phyloP scores from a whole-genome alignment of 2,797 vertebrate genomes.

The Silurus aristotelis region DNA sequence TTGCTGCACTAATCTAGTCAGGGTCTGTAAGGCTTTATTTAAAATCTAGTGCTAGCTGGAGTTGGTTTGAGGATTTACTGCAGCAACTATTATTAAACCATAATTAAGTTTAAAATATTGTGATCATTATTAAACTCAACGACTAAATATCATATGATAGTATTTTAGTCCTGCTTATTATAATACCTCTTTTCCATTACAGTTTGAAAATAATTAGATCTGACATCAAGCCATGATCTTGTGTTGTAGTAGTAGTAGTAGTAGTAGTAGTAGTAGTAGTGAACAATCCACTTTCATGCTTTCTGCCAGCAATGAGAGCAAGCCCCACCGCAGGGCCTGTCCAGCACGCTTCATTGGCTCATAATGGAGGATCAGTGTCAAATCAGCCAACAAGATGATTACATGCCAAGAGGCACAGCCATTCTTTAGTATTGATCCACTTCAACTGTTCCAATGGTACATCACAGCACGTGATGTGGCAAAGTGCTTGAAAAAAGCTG shows the following conservation, averaged over 20 bases:
- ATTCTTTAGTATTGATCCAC: conserved; percentile 60
- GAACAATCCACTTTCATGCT: conserved; percentile 39
- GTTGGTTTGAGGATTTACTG: conserved; percentile 59
- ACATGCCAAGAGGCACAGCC: conserved; percentile 56
- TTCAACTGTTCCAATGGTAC: conserved; percentile 53
- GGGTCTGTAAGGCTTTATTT: conserved; percentile 54
- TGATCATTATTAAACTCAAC: conserved; percentile 11
- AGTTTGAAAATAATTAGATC: conserved; percentile 39
- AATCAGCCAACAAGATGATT: conserved; percentile 61
- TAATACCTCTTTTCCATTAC: conserved; percentile 18
- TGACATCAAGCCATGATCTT: conserved; percentile 31
- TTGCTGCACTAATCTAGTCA: conserved; percentile 79
- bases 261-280: conserved; percentile 22
- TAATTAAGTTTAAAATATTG: neutral
- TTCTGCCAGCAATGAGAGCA: conserved; percentile 37
- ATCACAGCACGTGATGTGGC: conserved; percentile 52
- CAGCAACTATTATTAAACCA: conserved; percentile 69
- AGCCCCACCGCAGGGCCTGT: conserved; percentile 57
- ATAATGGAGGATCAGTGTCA: conserved; percentile 61
- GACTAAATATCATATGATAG: neutral
- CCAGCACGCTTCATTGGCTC: conserved; percentile 59
- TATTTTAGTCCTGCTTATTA: conserved; percentile 4
- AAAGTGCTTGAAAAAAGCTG: conserved; percentile 50
- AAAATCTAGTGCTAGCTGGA: conserved; percentile 30
- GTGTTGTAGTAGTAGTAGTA: conserved; percentile 16